A percentile compares a stretch with the other conserved stretches of the same genome.
Evolutionary conservation across 1,140 invertebrate species (phyloP).

Genomic region (Drosophila yakuba): DNA sequence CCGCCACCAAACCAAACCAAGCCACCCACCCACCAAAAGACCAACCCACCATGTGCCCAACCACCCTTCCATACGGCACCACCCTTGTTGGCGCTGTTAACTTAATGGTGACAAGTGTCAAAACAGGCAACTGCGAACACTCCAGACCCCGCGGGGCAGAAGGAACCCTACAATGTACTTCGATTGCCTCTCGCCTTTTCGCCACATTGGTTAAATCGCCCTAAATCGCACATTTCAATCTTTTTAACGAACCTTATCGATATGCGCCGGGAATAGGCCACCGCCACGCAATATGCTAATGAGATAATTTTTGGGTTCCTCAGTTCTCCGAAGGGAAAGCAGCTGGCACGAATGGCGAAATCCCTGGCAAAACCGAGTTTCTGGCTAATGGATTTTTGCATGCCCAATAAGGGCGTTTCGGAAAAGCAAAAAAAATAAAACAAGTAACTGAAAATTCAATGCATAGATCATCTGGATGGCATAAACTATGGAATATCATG

Average conservation of each 20-base stretch:
- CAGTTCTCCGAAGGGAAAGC: neutral
- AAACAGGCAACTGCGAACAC: constrained; percentile 56
- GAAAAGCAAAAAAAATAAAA: constrained; percentile 2
- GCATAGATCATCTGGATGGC: constrained; percentile 72
- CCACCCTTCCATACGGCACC: neutral
- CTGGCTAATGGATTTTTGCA: constrained; percentile 75
- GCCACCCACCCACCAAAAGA: neutral
- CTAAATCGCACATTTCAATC: constrained; percentile 82
- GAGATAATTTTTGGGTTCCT: constrained; percentile 59
- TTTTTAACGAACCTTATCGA: constrained; percentile 83
- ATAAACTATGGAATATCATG: constrained; percentile 80
- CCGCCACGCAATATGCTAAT: constrained; percentile 81
- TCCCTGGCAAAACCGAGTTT: neutral
- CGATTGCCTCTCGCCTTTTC: constrained; percentile 52
- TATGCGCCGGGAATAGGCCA: constrained; percentile 67
- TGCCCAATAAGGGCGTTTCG: constrained; percentile 43
- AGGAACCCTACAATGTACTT: constrained; percentile 1
- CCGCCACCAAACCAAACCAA: constrained; percentile 12
- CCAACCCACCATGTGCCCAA: neutral
- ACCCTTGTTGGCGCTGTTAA: constrained; percentile 73
- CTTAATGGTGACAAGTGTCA: constrained; percentile 83
- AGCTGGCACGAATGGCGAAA: constrained; percentile 19
- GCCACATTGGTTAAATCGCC: constrained; percentile 68
- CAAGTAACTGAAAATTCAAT: constrained; percentile 49
- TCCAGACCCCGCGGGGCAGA: constrained; percentile 5